Evolutionary conservation across 1,140 invertebrate species (phyloP), one percentile per base, ranked within the genome.

Genomic region (Drosophila takahashii): DNA sequence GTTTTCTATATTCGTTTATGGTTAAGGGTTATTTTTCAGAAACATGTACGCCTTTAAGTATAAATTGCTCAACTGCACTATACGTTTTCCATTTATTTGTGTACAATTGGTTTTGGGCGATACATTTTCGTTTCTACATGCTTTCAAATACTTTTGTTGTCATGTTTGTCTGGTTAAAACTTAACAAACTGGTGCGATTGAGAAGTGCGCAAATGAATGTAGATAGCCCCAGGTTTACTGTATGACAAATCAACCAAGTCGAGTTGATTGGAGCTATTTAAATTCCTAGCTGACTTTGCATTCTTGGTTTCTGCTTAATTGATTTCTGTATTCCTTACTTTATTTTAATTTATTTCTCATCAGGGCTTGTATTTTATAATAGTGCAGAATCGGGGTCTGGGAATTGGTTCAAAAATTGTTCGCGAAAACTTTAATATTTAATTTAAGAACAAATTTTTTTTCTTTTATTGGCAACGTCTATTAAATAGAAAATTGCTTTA

Each of bases 401-500:
- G 15, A 41, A 41, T 41, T 16, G 3, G 13, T 8, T 39, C n/a
- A 6, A 16, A 41, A 16, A 41, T 36, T 7, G 9, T 42, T 16
- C 15, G 10, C 9, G 7, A 18, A 42, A 42, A 16, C 9, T 29
- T 29, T 9, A 60, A 60, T 60, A 5, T 26, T 56, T 83, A n/a
- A n/a, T 67, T 41, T 37, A 61, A 61, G 57, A 76, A 60, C 34
- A 41, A 81, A 60, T 61, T 13, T 15, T 18, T n/a, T n/a, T n/a
- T n/a, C n/a, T n/a, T 52, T 56, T 36, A 56, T 61, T 64, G 52
- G 75, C 71, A 74, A 79, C 71, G 44, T 89, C 79, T 89, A 89
- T 89, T 84, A 74, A 69, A 89, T 89, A 89, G 84, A 77, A 67
- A 89, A 87, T 89, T 89, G 79, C 84, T 89, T 87, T 61, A 59